Evolutionary conservation across 1,140 invertebrate species (phyloP).

Genomic region (Pinna nobilis): DNA sequence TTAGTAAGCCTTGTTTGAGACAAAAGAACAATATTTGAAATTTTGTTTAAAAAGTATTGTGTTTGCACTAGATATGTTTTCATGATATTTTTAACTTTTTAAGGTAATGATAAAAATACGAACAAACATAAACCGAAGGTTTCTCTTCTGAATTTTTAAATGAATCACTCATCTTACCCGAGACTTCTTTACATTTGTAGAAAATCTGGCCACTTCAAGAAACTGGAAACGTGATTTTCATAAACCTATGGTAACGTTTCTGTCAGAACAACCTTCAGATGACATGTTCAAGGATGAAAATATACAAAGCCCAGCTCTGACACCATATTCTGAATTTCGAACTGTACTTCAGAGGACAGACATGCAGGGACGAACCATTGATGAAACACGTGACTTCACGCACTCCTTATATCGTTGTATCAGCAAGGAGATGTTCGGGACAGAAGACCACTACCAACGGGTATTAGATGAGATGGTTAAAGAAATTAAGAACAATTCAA

Average conservation of each 20-base stretch:
- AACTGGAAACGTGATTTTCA: background rate
- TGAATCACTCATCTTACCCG: background rate
- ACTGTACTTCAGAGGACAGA: conserved; percentile 4
- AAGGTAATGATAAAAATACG: background rate
- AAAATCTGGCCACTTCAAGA: background rate
- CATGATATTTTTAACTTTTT: background rate
- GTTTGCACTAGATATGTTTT: background rate
- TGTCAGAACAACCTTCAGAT: background rate
- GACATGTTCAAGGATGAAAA: background rate
- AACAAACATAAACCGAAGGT: background rate
- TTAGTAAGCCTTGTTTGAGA: too few relatives aligned
- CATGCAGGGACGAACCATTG: conserved; percentile 10
- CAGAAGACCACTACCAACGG: conserved; percentile 1
- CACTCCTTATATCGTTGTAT: conserved; percentile 34
- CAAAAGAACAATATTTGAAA: too few relatives aligned
- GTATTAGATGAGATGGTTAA: background rate
- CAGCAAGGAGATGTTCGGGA: conserved; percentile 34
- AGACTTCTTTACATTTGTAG: background rate
- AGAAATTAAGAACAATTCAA: conserved; percentile 11
- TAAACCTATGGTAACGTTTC: conserved; percentile 3
- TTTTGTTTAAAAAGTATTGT: too few relatives aligned
- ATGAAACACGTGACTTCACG: background rate
- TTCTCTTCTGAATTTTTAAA: background rate
- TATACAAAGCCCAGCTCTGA: background rate
- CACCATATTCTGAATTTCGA: background rate